phyloP scores from a whole-genome alignment of 2,113 vertebrate species.

The Cyphomyrus plagiostoma region DNA sequence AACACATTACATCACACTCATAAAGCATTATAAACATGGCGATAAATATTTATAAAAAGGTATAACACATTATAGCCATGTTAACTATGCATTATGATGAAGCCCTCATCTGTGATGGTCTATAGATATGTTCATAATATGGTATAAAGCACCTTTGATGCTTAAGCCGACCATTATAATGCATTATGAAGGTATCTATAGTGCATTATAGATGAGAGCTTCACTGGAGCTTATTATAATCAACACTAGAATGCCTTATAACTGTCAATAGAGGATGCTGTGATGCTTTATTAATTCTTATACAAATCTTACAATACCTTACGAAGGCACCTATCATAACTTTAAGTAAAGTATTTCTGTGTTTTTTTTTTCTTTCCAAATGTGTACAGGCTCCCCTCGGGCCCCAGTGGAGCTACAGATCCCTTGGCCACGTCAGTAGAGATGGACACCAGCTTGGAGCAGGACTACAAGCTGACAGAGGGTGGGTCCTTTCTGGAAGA shows the following conservation, averaged over 20 bases:
- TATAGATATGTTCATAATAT: neutral
- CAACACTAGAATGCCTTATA: neutral
- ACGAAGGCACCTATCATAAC: neutral
- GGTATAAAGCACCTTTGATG: too few relatives aligned
- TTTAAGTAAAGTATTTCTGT: neutral
- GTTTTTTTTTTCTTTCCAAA: neutral
- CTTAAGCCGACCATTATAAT: neutral
- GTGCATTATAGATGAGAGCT: neutral
- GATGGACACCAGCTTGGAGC: slow-evolving; percentile 49
- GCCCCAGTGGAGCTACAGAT: slow-evolving; percentile 64
- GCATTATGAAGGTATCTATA: neutral
- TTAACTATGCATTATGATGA: neutral
- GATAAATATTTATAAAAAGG: neutral
- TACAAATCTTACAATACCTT: neutral
- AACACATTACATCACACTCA: neutral
- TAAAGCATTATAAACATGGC: neutral
- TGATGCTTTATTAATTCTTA: neutral
- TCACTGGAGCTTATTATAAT: neutral
- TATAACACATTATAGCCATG: neutral
- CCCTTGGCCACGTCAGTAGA: slow-evolving; percentile 69
- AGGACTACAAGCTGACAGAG: slow-evolving; percentile 63
- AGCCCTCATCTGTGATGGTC: neutral
- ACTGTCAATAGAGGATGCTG: neutral
- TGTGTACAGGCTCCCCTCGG: slow-evolving; percentile 68
- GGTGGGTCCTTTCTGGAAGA: slow-evolving; percentile 56